Evolutionary conservation across 2,797 vertebrate species (phyloP), one percentile per base, ranked within the genome.

Genomic region (Microctenopoma steveboyesi): DNA sequence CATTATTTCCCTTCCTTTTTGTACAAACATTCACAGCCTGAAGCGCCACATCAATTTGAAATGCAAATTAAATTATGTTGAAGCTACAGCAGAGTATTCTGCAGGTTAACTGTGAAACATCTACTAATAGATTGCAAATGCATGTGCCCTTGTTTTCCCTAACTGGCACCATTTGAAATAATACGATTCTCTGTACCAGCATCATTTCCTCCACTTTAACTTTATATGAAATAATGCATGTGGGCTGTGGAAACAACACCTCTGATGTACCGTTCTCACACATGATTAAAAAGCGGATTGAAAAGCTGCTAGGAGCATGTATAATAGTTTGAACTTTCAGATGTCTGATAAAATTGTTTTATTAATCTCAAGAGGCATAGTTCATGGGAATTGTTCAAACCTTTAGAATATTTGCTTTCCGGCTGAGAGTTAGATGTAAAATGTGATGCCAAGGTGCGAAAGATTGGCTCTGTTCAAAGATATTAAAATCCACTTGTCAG

Each of bases 141-240:
- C 13, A 33, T 37, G 33, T 14, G 15, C 1, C 40, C 18, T 40
- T 27, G 40, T 22, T 30, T 42, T 3, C 37, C 8, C 1, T 30
- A 16, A 73, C 64, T 70, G 50, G 72, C 28, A 10, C 64, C 8
- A 8, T 49, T 65, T 57, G 37, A 7, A 66, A 49, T 13, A 52
- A 3, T 33, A 74, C 68, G 10, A 47, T 47, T 18, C 13, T 42
- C 1, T 54, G 8, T 15, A 9, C 8, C 11, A 22, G 16, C 22
- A 46, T 30, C 1, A 7, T 35, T 25, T 13, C 16, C 9, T 25
- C 7, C 2, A 12, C 22, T 68, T 56, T 4, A n/a, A 10, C n/a
- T 50, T 13, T 12, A 5, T 22, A 6, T 14, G 9, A n/a, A 64
- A 13, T 43, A 9, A 45, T 30, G 15, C 15, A 47, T 70, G 16